These are phyloP conservation scores for Elysia chlorotica DNA, from an alignment of 1,140 invertebrate species.

Conservation along the genomic window DNA sequence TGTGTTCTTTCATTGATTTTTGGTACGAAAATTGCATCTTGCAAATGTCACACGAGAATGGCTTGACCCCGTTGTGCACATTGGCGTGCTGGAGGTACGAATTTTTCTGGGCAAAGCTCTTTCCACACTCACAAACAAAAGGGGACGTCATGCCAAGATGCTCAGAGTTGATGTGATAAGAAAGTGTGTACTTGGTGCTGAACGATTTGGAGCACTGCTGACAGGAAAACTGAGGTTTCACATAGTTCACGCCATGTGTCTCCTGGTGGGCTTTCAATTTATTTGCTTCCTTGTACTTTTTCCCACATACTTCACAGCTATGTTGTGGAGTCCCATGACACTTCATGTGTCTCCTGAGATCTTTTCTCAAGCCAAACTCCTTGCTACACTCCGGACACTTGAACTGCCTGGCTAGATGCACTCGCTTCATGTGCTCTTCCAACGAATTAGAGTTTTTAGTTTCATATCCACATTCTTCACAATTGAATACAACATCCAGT, in stretches of 20 bases:
- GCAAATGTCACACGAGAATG: constrained; percentile 54
- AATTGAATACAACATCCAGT: too few species aligned
- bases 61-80: constrained; percentile 50
- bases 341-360: constrained; percentile 37
- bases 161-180: constrained; percentile 47
- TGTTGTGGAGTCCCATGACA: constrained; percentile 33
- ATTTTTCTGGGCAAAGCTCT: constrained; percentile 54
- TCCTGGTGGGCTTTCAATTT: constrained; percentile 37
- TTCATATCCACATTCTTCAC: constrained; percentile 24
- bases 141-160: constrained; percentile 48
- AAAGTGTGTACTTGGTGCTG: constrained; percentile 48
- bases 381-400: constrained; percentile 40
- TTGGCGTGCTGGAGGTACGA: constrained; percentile 52
- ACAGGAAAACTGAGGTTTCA: constrained; percentile 47
- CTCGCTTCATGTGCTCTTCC: constrained; percentile 27
- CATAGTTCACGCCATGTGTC: constrained; percentile 40
- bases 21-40: constrained; percentile 49
- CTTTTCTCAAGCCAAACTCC: constrained; percentile 43
- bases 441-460: constrained; percentile 19
- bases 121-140: constrained; percentile 55
- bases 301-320: constrained; percentile 48
- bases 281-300: constrained; percentile 41
- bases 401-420: constrained; percentile 32
- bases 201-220: constrained; percentile 49
- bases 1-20: constrained; percentile 48